A percentile compares a stretch with the other conserved stretches of the same genome.
Conservation (phyloP, 2,797 vertebrate genomes). For the Echeneis naucrates region DNA sequence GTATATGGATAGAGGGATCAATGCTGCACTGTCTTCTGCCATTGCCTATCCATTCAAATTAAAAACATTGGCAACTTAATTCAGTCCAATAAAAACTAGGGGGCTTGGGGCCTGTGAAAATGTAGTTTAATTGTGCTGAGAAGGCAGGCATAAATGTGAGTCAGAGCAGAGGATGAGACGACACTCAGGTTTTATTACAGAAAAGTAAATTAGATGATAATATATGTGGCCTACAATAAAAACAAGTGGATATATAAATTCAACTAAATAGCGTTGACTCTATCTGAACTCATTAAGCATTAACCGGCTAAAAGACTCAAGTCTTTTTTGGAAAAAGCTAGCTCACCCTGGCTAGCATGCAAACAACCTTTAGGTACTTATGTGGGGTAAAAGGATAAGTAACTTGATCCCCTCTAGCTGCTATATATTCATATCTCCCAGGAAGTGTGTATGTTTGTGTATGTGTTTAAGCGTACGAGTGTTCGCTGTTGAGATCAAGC, state of each 20-base stretch:
- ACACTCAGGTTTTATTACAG: not conserved
- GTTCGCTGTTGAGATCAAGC: conserved; percentile 35
- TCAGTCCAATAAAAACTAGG: not conserved
- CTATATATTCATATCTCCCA: no score
- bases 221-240: not conserved
- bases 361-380: not conserved
- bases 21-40: not conserved
- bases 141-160: conserved; percentile 3
- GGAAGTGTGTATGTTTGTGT: not conserved
- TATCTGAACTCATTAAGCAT: not conserved
- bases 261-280: not conserved
- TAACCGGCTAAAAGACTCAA: not conserved
- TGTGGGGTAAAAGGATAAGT: not conserved
- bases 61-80: conserved; percentile 7
- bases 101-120: not conserved
- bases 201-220: not conserved
- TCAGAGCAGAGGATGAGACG: not conserved
- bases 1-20: not conserved
- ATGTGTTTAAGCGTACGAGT: conserved; percentile 13
- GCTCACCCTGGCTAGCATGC: not conserved
- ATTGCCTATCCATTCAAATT: not conserved
- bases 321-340: not conserved
- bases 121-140: conserved; percentile 5
- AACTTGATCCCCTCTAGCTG: not conserved
- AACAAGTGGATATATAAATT: conserved; percentile 4